Conservation (phyloP, 2,888 invertebrate species). For the Chalcosyrphus nemorum region DNA sequence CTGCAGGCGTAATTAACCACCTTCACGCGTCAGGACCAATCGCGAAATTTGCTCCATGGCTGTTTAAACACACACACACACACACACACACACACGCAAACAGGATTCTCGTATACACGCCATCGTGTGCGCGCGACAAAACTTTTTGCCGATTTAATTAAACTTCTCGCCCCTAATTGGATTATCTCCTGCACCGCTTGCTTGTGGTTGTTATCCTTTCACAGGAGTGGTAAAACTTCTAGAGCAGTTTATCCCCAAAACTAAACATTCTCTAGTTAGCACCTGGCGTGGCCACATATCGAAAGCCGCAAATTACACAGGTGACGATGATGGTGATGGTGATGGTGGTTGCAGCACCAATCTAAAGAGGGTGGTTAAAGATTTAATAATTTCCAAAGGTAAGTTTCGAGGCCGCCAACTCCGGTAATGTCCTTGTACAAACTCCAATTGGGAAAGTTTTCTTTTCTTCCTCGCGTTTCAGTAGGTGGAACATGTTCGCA, state of each 20-base stretch:
- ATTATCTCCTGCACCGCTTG: conserved; percentile 62
- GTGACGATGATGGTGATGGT: conserved; percentile 39
- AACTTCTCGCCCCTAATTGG: conserved; percentile 66
- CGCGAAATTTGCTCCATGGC: background rate
- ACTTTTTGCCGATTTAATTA: conserved; percentile 65
- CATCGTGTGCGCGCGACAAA: conserved; percentile 44
- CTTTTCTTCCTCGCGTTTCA: background rate
- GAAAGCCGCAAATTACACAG: conserved; percentile 65
- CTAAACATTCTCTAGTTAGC: conserved; percentile 42
- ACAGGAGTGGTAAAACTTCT: conserved; percentile 39
- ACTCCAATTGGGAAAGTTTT: conserved; percentile 51
- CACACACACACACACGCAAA: background rate
- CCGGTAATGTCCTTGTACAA: conserved; percentile 15
- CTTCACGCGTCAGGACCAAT: conserved; percentile 31
- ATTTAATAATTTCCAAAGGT: conserved; percentile 49
- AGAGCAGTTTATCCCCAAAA: conserved; percentile 20
- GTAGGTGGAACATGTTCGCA: conserved; percentile 24
- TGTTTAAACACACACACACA: conserved; percentile 5
- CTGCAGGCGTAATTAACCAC: conserved; percentile 32
- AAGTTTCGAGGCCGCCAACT: background rate
- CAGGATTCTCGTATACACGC: too few relatives aligned
- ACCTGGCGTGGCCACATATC: conserved; percentile 63
- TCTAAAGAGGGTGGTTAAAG: conserved; percentile 20
- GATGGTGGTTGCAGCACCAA: too few relatives aligned
- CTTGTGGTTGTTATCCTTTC: conserved; percentile 41